Base-by-base conservation (phyloP, 2,113 vertebrate genomes). In the Lycocorax pyrrhopterus region DNA sequence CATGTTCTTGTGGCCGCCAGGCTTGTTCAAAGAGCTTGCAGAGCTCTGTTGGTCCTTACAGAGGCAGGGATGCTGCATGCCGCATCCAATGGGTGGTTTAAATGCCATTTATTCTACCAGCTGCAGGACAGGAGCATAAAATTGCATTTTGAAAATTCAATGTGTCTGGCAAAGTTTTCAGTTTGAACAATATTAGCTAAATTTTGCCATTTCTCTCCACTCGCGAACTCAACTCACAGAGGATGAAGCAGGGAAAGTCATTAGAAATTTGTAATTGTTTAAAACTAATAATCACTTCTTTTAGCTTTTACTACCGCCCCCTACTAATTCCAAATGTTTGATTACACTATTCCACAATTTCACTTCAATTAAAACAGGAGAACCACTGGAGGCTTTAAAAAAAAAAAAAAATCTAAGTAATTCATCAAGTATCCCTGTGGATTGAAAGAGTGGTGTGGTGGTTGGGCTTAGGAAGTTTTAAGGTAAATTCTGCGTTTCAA, bases 311-410 rank as follows among this genome's bases (percentile, higher is more conserved):
- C 25, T 67, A n/a, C n/a, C n/a, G n/a, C 10, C 53, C 21, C 17
- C 37, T 64, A 56, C 47, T 86, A 86, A 86, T 64, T 86, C 44
- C 25, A 12, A 80, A 43, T 86, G 79, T 88, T 94, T 92, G 87
- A 77, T 94, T 90, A 53, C 46, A 59, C 64, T 93, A 75, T 84
- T 89, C 64, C 47, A 81, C 39, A 35, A 37, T 92, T 93, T 86
- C 64, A 37, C 56, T 89, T 81, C 76, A 78, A 9, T 79, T 87
- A 94, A 85, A 84, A 39, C 30, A 59, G 58, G 60, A 93, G 90
- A 90, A 56, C 12, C 68, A 47, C n/a, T 0, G 3, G 55, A 67
- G 68, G 35, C 67, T 90, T 83, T 44, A 16, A 37, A 69, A 49
- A 64, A 58, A 41, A 64, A n/a, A 49, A 43, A 33, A 27, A 41